These are phyloP conservation scores for Drosophila setosimentum DNA, from an alignment of 2,888 invertebrate genomes.

Conservation along the genomic window DNA sequence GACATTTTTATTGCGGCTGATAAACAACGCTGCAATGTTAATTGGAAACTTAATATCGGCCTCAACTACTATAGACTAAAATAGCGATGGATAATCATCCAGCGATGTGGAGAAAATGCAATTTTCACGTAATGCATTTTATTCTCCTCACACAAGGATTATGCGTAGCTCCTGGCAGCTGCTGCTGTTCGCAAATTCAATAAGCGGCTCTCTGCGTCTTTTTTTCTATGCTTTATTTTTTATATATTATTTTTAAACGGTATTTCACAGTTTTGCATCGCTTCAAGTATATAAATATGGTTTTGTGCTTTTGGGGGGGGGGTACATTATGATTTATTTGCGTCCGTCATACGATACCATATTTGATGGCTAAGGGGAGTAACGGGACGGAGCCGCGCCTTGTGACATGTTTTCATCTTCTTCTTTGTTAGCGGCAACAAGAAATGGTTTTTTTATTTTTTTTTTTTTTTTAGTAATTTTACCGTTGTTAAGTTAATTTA, in stretches of 20 bases:
- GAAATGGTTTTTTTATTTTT: background rate
- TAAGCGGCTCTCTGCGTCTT: constrained; percentile 32
- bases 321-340: constrained; percentile 51
- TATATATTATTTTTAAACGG: constrained; percentile 1
- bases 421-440: background rate
- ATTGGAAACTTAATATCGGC: constrained; percentile 82
- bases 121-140: constrained; percentile 28
- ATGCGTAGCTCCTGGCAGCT: constrained; percentile 4
- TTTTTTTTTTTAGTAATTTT: constrained; percentile 53
- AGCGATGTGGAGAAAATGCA: constrained; percentile 22
- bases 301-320: constrained; percentile 13
- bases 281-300: constrained; percentile 25
- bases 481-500: constrained; percentile 47
- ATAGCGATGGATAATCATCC: background rate
- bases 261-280: constrained; percentile 1
- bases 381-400: constrained; percentile 26
- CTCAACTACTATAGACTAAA: constrained; percentile 1
- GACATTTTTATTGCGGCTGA: constrained; percentile 81
- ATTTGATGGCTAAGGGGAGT: constrained; percentile 45
- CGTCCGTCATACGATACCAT: constrained; percentile 59
- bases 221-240: constrained; percentile 7
- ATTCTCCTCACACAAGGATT: background rate
- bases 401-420: constrained; percentile 36
- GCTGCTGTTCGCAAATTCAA: background rate
- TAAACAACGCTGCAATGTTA: constrained; percentile 82